These are phyloP conservation scores for Willowsia nigromaculata DNA, from an alignment of 2,888 invertebrate genomes.

Conservation along the genomic window DNA sequence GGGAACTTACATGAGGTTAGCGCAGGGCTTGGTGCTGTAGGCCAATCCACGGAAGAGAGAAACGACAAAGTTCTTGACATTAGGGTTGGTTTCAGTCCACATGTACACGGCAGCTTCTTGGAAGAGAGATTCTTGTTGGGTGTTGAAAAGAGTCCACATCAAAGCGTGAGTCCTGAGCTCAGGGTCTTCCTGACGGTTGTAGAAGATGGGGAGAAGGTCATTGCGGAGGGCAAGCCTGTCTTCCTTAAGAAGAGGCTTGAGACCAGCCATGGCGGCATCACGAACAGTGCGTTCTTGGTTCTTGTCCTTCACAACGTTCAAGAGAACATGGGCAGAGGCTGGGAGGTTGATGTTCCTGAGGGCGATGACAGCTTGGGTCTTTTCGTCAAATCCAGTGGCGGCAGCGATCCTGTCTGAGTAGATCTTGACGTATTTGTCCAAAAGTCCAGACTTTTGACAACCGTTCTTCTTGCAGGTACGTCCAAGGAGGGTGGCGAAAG, in stretches of 20 bases:
- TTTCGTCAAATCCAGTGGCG: constrained; percentile 72
- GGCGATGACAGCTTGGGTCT: constrained; percentile 76
- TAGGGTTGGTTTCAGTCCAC: constrained; percentile 77
- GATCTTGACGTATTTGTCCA: constrained; percentile 77
- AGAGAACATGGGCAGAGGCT: constrained; percentile 73
- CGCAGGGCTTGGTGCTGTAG: constrained; percentile 74
- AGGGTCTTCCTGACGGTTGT: constrained; percentile 73
- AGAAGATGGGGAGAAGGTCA: constrained; percentile 77
- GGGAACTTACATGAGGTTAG: constrained; percentile 20
- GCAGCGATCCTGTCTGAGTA: constrained; percentile 71
- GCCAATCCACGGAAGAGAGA: constrained; percentile 73
- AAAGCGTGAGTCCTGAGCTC: constrained; percentile 75
- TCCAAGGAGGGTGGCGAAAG: constrained; percentile 76
- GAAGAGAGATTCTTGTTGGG: constrained; percentile 70
- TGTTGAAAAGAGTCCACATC: constrained; percentile 67
- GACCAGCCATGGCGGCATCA: constrained; percentile 76
- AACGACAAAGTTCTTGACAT: constrained; percentile 77
- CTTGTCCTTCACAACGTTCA: constrained; percentile 72
- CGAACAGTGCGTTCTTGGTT: constrained; percentile 75
- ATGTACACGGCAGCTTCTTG: constrained; percentile 75
- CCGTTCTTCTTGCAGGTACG: constrained; percentile 76
- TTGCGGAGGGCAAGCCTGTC: constrained; percentile 70
- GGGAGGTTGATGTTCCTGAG: constrained; percentile 76
- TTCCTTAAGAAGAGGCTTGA: constrained; percentile 72
- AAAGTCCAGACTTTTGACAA: constrained; percentile 74